Conservation (phyloP, 2,888 invertebrate genomes). For the Hydriomena furcata region DNA sequence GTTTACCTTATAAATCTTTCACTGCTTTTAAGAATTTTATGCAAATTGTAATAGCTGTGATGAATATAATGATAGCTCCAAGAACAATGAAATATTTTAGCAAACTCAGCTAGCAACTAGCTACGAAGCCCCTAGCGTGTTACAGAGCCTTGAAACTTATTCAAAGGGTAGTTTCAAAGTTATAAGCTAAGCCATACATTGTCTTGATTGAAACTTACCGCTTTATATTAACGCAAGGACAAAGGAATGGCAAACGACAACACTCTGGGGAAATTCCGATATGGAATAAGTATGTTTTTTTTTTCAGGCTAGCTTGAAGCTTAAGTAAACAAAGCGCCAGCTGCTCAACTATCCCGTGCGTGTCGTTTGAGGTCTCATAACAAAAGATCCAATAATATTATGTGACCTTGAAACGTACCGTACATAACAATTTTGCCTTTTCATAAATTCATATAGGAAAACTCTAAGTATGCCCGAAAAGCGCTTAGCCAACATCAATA, state of each 20-base stretch:
- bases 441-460: too few relatives aligned
- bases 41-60: too few relatives aligned
- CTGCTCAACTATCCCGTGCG: background rate
- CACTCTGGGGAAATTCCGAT: slow-evolving; percentile 33
- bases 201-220: slow-evolving; percentile 24
- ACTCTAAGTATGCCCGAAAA: too few relatives aligned
- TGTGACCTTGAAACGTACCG: background rate
- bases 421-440: too few relatives aligned
- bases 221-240: slow-evolving; percentile 15
- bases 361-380: slow-evolving; percentile 3
- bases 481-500: too few relatives aligned
- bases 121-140: slow-evolving; percentile 8
- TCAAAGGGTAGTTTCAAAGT: slow-evolving; percentile 24
- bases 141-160: slow-evolving; percentile 20
- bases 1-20: too few relatives aligned
- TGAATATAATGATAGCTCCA: background rate
- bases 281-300: slow-evolving; percentile 25
- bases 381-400: background rate
- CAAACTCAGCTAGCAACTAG: background rate
- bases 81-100: background rate
- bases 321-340: slow-evolving; percentile 3
- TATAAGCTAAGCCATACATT: slow-evolving; percentile 21
- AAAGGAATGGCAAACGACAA: slow-evolving; percentile 10
- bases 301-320: slow-evolving; percentile 6
- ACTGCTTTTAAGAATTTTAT: too few relatives aligned